Conservation (phyloP, 2,888 invertebrate species). For the Meghimatium bilineatum region DNA sequence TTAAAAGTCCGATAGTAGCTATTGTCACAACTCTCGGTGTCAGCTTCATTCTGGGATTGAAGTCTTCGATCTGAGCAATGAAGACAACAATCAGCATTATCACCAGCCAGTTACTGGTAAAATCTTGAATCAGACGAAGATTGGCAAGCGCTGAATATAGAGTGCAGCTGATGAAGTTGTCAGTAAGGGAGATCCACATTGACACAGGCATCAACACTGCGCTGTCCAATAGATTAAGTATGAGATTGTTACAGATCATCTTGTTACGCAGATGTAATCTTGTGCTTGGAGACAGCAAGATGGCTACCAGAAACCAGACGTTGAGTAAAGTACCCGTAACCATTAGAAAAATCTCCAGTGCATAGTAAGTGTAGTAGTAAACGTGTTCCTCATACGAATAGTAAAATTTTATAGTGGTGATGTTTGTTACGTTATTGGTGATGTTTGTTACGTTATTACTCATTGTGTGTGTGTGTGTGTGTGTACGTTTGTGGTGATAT, state of each 20-base stretch:
- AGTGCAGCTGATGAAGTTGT: background rate
- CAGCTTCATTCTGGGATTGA: too few relatives aligned
- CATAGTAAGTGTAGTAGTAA: background rate
- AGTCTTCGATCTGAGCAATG: constrained; percentile 24
- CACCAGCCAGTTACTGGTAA: constrained; percentile 24
- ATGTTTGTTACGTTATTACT: too few relatives aligned
- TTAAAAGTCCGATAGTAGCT: too few relatives aligned
- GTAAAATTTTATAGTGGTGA: background rate
- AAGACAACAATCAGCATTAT: constrained; percentile 16
- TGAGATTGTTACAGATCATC: constrained; percentile 2
- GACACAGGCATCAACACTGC: background rate
- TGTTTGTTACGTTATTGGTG: background rate
- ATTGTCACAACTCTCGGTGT: too few relatives aligned
- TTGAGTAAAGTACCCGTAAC: background rate
- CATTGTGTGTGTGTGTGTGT: too few relatives aligned
- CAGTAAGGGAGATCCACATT: background rate
- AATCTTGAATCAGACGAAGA: constrained; percentile 8
- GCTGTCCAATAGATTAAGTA: background rate
- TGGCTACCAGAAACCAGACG: constrained; percentile 23
- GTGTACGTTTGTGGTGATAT: too few relatives aligned
- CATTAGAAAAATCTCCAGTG: background rate
- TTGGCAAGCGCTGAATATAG: background rate
- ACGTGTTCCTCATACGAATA: too few relatives aligned
- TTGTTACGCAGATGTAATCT: constrained; percentile 17
- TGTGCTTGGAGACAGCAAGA: background rate